Base-by-base conservation (phyloP, 2,888 invertebrate species). In the Lycia hirtaria region DNA sequence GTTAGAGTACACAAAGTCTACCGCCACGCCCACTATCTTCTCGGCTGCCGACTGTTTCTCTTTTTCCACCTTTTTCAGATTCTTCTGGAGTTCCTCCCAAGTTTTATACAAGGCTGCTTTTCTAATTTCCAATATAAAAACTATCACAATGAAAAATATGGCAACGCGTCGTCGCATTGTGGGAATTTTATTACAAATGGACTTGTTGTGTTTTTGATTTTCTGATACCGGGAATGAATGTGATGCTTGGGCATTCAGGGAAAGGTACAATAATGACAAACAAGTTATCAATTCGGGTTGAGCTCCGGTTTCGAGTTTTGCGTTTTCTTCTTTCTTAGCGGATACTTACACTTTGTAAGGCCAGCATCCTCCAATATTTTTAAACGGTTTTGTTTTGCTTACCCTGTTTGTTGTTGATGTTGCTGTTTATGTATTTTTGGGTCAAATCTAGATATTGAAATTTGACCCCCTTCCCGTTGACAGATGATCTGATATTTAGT, bases 1-100 rank as follows among this genome's bases (percentile, higher is more conserved):
- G 49, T 89, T 88, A 0, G 88, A 88, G 61, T 88, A 85, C 1
- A 88, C 78, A 3, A 88, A 85, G 58, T 89, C 85, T 81, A 89
- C 85, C 0, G 86, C 87, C 54, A 81, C 86, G 0, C 88, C 87
- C 1, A 88, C 84, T 6, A 84, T 55, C 0, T 68, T 57, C 40
- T 88, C 88, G 1, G 85, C 72, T 0, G 76, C 68, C 19, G 64
- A 80, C 33, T 77, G 78, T 0, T 71, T 56, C 1, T 83, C 77
- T 0, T 79, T 76, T 50, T 80, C 72, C 1, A 69, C 26, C 30
- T 70, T 79, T 52, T 63, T 70, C 57, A 72, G 73, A 40, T 79
- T 73, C 4, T 75, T 60, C 26, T 78, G 79, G 1, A 84, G 62
- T 15, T 86, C 76, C 2, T 67, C 61, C 10, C 74, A 20, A 0